Base-by-base conservation (phyloP, 2,888 invertebrate genomes). In the Torymus auratus region DNA sequence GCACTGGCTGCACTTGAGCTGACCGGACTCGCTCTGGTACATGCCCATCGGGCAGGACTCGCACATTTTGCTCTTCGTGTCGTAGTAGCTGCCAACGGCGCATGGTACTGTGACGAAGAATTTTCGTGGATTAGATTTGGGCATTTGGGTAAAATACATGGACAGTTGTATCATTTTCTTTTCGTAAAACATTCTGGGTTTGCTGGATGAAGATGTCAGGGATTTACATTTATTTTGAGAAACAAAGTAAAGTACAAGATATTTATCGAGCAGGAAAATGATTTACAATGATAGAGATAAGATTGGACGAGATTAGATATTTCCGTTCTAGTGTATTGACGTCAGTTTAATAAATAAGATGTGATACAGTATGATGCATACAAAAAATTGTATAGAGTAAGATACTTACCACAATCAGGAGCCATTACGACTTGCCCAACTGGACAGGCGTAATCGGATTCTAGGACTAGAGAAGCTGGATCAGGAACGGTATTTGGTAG, bases 401-500 rank as follows among this genome's bases (percentile, higher is more conserved):
- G 55, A 71, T 60, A 91, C 92, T 92, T 93, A 96, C 96, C 98
- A 91, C 98, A 98, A 89, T 97, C 96, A 75, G 97, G 97, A 62
- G 96, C 96, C 93, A 97, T 96, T 0, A 98, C 97, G 41, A 99
- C 98, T 92, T 98, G 97, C 74, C 98, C 98, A 85, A 94, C 93
- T 0, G 97, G 96, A 88, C 99, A 99, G 73, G 97, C 96, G 88
- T 97, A 98, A 89, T 97, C 97, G 0, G 98, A 97, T 83, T 95
- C 94, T n/a, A 99, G 92, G 28, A 94, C 91, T 80, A 99, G 92
- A 2, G 97, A 97, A 12, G 97, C 96, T 78, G 98, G 96, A 91
- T 98, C 98, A 0, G 98, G 97, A 0, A 97, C 95, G 0, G 98
- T 98, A 88, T 98, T 98, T 15, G 98, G 98, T 73, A 98, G 92